phyloP scores from a whole-genome alignment of 1,140 invertebrate species.

The Aphelinus atriplicis region DNA sequence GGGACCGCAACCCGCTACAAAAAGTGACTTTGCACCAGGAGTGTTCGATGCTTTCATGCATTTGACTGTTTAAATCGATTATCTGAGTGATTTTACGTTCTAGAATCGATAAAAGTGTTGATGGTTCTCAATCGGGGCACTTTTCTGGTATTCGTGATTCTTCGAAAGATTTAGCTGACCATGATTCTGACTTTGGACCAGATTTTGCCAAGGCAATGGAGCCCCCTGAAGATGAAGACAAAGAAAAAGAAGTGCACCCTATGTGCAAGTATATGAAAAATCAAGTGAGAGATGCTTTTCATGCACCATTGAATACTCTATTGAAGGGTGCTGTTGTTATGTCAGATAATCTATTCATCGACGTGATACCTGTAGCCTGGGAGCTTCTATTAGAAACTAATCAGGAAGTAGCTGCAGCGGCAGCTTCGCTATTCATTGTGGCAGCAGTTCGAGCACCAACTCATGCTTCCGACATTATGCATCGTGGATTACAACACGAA shows the following conservation, averaged over 20 bases:
- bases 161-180: conserved; percentile 62
- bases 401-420: conserved; percentile 79
- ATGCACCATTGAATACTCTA: conserved; percentile 87
- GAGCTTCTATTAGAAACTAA: conserved; percentile 87
- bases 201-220: conserved; percentile 63
- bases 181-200: conserved; percentile 58
- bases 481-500: conserved; percentile 83
- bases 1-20: conserved; percentile 12
- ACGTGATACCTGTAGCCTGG: conserved; percentile 92
- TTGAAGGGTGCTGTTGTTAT: conserved; percentile 93
- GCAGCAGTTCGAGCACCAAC: conserved; percentile 89
- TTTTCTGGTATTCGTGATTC: conserved; percentile 58
- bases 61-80: not conserved
- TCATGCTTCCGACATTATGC: conserved; percentile 88
- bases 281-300: conserved; percentile 87
- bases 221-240: conserved; percentile 54
- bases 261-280: conserved; percentile 89
- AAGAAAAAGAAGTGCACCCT: conserved; percentile 70
- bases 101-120: conserved; percentile 68
- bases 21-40: too few species aligned
- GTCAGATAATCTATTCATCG: conserved; percentile 86
- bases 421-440: conserved; percentile 92
- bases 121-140: conserved; percentile 64
- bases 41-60: conserved; percentile 4
- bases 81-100: conserved; percentile 25